These are phyloP conservation scores for Noctua fimbriata DNA, from an alignment of 2,888 invertebrate genomes.

Conservation along the genomic window DNA sequence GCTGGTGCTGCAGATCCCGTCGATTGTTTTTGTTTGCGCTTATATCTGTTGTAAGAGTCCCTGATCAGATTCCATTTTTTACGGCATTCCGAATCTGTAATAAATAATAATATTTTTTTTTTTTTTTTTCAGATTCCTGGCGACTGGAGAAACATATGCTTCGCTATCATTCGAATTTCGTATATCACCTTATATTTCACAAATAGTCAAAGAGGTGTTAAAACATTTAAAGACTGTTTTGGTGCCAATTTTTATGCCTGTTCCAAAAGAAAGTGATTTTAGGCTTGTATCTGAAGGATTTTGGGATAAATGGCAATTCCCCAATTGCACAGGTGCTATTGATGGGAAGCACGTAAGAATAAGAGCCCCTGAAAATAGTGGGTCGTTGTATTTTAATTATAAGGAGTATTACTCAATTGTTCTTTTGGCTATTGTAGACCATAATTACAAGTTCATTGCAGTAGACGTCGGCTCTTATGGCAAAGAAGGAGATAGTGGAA, in stretches of 20 bases:
- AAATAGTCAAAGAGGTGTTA: conserved; percentile 43
- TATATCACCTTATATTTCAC: conserved; percentile 54
- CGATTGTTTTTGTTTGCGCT: conserved; percentile 6
- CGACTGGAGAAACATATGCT: conserved; percentile 46
- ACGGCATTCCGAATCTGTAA: conserved; percentile 10
- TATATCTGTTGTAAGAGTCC: conserved; percentile 15
- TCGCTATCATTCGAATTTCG: conserved; percentile 39
- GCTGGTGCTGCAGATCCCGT: conserved; percentile 23
- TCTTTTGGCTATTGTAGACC: conserved; percentile 66
- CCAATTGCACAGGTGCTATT: conserved; percentile 15
- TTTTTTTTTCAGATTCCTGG: conserved; percentile 25
- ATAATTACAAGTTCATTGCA: conserved; percentile 63
- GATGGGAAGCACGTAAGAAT: conserved; percentile 10
- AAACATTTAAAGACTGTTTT: neutral
- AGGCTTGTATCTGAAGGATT: conserved; percentile 3
- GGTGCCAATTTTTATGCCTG: too few relatives aligned
- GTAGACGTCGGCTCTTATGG: conserved; percentile 61
- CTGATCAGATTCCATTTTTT: conserved; percentile 12
- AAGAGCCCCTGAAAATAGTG: conserved; percentile 1
- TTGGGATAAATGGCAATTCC: conserved; percentile 17
- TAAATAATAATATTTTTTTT: neutral
- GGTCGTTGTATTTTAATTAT: conserved; percentile 13
- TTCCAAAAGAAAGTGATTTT: neutral
- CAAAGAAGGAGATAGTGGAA: conserved; percentile 50
- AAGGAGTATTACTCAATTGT: conserved; percentile 15